These are phyloP conservation scores for Ptychochromis oligacanthus DNA, from an alignment of 2,113 vertebrate species.

Conservation along the genomic window DNA sequence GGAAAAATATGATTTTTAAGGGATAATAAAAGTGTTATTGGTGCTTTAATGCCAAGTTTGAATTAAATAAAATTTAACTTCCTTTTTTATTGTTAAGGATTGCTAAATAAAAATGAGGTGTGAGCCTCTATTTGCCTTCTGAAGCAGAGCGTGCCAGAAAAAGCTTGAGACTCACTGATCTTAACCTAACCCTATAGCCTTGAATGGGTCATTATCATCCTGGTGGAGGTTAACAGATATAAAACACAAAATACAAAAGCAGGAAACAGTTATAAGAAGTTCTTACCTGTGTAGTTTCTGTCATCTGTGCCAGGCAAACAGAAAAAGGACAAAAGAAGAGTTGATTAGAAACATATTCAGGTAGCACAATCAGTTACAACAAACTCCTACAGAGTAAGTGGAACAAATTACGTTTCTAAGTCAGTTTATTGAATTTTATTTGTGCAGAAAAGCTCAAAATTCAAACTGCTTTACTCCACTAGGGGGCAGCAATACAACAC, in stretches of 20 bases:
- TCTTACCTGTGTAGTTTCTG: conserved; percentile 81
- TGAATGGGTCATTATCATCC: background rate
- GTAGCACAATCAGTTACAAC: too few relatives aligned
- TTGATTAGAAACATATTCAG: background rate
- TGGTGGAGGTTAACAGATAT: background rate
- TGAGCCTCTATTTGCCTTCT: too few relatives aligned
- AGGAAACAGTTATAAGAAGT: background rate
- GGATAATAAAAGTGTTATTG: background rate
- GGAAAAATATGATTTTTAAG: background rate
- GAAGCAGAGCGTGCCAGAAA: background rate
- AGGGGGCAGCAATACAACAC: conserved; percentile 41
- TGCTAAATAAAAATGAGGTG: background rate
- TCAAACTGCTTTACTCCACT: conserved; percentile 36
- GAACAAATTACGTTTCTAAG: too few relatives aligned
- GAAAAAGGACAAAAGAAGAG: background rate
- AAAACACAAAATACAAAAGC: background rate
- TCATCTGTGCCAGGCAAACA: conserved; percentile 68
- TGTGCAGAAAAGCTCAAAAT: background rate
- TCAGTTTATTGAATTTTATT: too few relatives aligned
- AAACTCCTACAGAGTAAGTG: background rate
- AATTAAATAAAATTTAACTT: background rate
- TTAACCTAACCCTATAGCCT: background rate
- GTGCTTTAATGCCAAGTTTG: fast-evolving
- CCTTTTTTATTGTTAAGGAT: background rate
- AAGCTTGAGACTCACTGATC: fast-evolving